A percentile compares a stretch with the other conserved stretches of the same genome.
phyloP scores from a whole-genome alignment of 2,888 invertebrate species.

The Xanthia togata region DNA sequence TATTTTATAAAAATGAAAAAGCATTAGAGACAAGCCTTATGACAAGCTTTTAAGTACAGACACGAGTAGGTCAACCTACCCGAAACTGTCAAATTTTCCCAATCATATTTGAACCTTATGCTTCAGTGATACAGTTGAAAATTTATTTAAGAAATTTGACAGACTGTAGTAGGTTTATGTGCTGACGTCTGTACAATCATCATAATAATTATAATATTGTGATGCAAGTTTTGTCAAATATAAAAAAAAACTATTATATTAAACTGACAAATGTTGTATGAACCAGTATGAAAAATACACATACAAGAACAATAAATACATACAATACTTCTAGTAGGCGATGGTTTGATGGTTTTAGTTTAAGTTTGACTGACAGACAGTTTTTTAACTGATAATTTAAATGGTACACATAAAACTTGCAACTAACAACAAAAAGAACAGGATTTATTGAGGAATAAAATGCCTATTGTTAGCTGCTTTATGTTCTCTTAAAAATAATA shows the following conservation, averaged over 20 bases:
- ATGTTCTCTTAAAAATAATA: background rate
- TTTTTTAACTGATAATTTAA: conserved; percentile 1
- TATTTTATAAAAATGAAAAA: conserved; percentile 2
- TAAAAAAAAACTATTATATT: background rate
- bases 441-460: background rate
- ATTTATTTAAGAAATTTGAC: too few species aligned
- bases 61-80: too few species aligned
- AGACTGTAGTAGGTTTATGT: too few species aligned
- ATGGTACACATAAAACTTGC: background rate
- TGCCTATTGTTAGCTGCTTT: background rate
- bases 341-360: too few species aligned
- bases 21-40: background rate
- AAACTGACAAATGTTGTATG: too few species aligned
- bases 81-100: too few species aligned
- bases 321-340: too few species aligned
- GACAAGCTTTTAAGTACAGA: background rate
- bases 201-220: background rate
- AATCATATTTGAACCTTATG: too few species aligned
- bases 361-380: background rate
- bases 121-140: too few species aligned
- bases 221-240: background rate
- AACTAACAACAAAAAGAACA: background rate
- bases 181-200: too few species aligned
- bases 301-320: too few species aligned
- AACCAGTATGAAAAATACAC: too few species aligned